A percentile compares a stretch with the other conserved stretches of the same genome.
These are phyloP conservation scores for Sebastolobus alascanus DNA, from an alignment of 2,797 vertebrate genomes.

Conservation along the genomic window DNA sequence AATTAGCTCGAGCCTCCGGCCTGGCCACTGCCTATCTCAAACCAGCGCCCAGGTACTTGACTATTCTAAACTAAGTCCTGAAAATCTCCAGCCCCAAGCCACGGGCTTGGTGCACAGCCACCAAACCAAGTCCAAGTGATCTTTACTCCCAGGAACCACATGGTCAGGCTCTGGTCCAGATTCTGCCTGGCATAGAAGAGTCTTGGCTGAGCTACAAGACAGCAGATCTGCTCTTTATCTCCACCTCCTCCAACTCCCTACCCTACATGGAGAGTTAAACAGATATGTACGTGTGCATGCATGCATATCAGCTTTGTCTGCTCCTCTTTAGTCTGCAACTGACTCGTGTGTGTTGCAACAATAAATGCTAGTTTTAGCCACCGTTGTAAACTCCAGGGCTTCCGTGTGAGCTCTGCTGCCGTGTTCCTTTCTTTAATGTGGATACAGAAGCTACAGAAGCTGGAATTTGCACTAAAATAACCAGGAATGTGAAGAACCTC, in stretches of 20 bases:
- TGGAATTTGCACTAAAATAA: not conserved
- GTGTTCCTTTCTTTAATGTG: not conserved
- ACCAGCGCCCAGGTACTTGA: not conserved
- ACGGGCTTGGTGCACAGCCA: conserved; percentile 4
- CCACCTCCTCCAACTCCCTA: not conserved
- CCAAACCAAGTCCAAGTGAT: conserved; percentile 23
- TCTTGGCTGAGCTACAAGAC: conserved; percentile 52
- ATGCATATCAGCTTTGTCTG: conserved; percentile 1
- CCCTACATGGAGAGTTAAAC: conserved; percentile 1
- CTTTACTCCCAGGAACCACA: conserved; percentile 37
- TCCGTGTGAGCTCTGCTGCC: not conserved
- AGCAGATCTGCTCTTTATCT: conserved; percentile 43
- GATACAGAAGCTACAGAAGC: not conserved
- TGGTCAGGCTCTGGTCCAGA: conserved; percentile 52
- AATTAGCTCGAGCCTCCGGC: not conserved
- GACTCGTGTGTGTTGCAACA: not conserved
- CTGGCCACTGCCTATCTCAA: not conserved
- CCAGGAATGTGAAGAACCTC: not conserved
- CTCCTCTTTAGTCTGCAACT: conserved; percentile 1
- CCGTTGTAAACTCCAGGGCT: not conserved
- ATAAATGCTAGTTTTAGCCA: conserved; percentile 3
- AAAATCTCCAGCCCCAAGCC: not conserved
- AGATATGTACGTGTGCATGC: not conserved
- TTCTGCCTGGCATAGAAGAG: conserved; percentile 46
- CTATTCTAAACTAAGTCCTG: not conserved